phyloP scores from a whole-genome alignment of 1,140 invertebrate species.

The Camponotus pennsylvanicus region DNA sequence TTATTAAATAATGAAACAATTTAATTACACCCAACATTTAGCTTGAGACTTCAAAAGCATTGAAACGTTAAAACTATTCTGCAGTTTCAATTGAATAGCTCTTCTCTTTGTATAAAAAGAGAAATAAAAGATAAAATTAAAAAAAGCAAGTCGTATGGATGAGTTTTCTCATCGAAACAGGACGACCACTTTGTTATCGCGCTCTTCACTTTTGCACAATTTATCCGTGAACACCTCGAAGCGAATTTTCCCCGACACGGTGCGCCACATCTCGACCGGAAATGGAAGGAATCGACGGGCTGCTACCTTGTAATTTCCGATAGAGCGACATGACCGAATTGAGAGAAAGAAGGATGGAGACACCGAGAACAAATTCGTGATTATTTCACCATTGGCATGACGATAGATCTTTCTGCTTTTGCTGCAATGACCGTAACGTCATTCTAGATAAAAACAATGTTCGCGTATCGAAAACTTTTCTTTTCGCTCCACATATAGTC shows the following conservation, averaged over 20 bases:
- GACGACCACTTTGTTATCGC: slow-evolving; percentile 61
- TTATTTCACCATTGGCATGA: slow-evolving; percentile 62
- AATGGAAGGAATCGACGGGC: slow-evolving; percentile 67
- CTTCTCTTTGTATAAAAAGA: background rate
- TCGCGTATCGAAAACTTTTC: background rate
- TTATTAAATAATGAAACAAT: slow-evolving; percentile 3
- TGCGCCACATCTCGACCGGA: slow-evolving; percentile 65
- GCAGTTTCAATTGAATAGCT: background rate
- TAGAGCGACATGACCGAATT: slow-evolving; percentile 32
- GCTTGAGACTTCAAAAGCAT: background rate
- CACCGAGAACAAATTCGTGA: slow-evolving; percentile 65
- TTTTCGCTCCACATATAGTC: slow-evolving; percentile 6
- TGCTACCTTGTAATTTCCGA: slow-evolving; percentile 71
- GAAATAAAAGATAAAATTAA: slow-evolving; percentile 8
- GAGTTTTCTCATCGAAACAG: slow-evolving; percentile 64
- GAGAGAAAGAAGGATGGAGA: slow-evolving; percentile 19
- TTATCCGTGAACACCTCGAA: slow-evolving; percentile 64
- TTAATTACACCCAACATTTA: background rate
- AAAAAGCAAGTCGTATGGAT: background rate
- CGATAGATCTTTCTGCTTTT: slow-evolving; percentile 46
- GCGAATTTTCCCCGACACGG: slow-evolving; percentile 53
- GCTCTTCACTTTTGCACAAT: slow-evolving; percentile 63
- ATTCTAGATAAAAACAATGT: slow-evolving; percentile 20
- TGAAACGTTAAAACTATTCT: background rate
- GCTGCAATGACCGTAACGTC: background rate